Conservation (phyloP, 92 coral and sea anemone species). For the Epizoanthus illoricatus region DNA sequence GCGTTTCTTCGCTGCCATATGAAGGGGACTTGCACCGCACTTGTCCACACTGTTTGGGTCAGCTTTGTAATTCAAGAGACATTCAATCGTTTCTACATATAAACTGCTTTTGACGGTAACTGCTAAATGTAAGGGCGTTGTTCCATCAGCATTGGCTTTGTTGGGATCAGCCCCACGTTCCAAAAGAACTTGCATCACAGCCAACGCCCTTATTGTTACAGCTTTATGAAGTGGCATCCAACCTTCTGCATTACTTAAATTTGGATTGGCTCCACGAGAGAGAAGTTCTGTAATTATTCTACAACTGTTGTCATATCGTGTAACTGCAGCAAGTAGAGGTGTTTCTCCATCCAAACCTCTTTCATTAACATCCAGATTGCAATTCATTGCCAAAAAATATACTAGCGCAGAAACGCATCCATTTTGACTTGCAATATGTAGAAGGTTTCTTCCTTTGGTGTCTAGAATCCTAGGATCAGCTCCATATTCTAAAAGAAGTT, state of each 20-base stretch:
- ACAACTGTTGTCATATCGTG: not conserved
- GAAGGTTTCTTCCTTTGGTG: not conserved
- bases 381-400: not conserved
- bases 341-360: not conserved
- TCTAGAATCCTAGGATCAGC: slow-evolving; percentile 5
- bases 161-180: slow-evolving; percentile 25
- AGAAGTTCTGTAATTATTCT: not conserved
- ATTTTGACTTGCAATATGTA: not conserved
- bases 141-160: slow-evolving; percentile 2
- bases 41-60: slow-evolving; percentile 34
- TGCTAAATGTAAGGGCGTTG: slow-evolving; percentile 23
- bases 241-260: slow-evolving; percentile 1
- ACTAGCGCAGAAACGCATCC: not conserved
- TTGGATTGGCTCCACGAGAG: slow-evolving; percentile 28
- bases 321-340: slow-evolving; percentile 19
- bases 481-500: slow-evolving; percentile 18
- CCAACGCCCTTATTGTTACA: not conserved
- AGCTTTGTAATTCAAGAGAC: slow-evolving; percentile 13
- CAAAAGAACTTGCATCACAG: not conserved
- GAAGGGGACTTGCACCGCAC: slow-evolving; percentile 13
- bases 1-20: not conserved
- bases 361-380: not conserved
- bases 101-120: not conserved
- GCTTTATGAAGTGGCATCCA: slow-evolving; percentile 19
- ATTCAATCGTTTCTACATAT: not conserved